Percentiles rank a stretch among this genome's conserved stretches.
Evolutionary conservation across 2,113 vertebrate genomes (phyloP).

Genomic region (Pygoscelis adeliae): DNA sequence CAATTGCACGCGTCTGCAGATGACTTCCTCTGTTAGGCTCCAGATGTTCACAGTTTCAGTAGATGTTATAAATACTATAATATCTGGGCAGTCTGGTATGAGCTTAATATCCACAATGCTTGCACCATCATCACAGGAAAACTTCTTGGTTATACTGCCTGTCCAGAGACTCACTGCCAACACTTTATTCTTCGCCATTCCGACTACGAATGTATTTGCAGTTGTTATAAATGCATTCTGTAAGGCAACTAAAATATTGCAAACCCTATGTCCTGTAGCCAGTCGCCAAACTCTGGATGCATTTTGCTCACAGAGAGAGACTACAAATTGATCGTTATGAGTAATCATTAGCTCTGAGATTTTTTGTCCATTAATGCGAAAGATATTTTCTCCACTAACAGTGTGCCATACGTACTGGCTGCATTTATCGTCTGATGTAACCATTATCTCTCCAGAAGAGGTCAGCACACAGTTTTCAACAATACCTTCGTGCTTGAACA

Average conservation of each 20-base stretch:
- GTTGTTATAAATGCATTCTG: slow-evolving; percentile 96
- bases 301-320: slow-evolving; percentile 97
- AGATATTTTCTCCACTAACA: slow-evolving; percentile 91
- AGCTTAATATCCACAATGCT: slow-evolving; percentile 93
- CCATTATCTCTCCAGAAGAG: slow-evolving; percentile 93
- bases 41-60: slow-evolving; percentile 94
- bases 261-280: slow-evolving; percentile 94
- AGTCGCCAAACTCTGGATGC: slow-evolving; percentile 96
- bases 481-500: slow-evolving; percentile 95
- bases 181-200: slow-evolving; percentile 93
- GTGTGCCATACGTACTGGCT: slow-evolving; percentile 99
- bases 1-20: slow-evolving; percentile 91
- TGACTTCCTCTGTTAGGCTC: slow-evolving; percentile 94
- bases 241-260: slow-evolving; percentile 96
- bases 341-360: slow-evolving; percentile 96
- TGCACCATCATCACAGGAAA: slow-evolving; percentile 93
- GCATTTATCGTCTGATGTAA: slow-evolving; percentile 94
- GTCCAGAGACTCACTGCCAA: slow-evolving; percentile 97
- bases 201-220: slow-evolving; percentile 96
- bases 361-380: slow-evolving; percentile 94
- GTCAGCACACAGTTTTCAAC: slow-evolving; percentile 97
- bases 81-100: slow-evolving; percentile 95
- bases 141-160: slow-evolving; percentile 97
- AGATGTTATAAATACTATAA: slow-evolving; percentile 93
- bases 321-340: slow-evolving; percentile 98